Base-by-base conservation (phyloP, 2,888 invertebrate species). In the Halictus quadricinctus region DNA sequence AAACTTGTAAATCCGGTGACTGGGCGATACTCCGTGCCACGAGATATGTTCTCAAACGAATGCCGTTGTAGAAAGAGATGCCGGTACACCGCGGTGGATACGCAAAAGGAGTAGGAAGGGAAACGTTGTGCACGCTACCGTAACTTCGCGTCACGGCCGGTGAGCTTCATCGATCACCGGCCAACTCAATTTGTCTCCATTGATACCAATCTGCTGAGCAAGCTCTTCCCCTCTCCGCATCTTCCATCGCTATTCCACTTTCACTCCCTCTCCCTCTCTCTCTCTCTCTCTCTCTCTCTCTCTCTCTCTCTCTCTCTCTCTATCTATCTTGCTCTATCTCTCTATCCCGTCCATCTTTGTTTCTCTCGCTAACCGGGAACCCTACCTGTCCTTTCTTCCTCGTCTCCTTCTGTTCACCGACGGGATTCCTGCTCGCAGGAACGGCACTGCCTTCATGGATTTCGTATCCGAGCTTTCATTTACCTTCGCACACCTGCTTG, bases 101-200 rank as follows among this genome's bases (percentile, higher is more conserved):
- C 72, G 64, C 79, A 79, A 83, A 79, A 81, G 82, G 84, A 82
- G 84, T 80, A 87, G 81, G 85, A 86, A 89, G 91, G 88, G 91
- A 92, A 92, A 92, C 88, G 92, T 92, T 89, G 91, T 91, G 90
- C 91, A 92, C 92, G 88, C 88, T 89, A 91, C 88, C 92, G 93
- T 93, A 93, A 93, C 93, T 92, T 92, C 81, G 90, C 92, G 93
- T 93, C 93, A 93, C 92, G 93, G 92, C 90, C 89, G 92, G 92
- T 92, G 93, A 93, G 94, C 93, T 93, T 93, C 94, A 94, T 94
- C 94, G 94, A 94, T 94, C 94, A 94, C 93, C 91, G 91, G 93
- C 92, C 93, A 93, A 94, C 94, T 94, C 94, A 94, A 94, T 94
- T 94, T 94, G 93, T 94, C 94, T 94, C 94, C 94, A 94, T 94